Base-by-base conservation (phyloP, 2,797 vertebrate genomes). In the Yasuhikotakia modesta region DNA sequence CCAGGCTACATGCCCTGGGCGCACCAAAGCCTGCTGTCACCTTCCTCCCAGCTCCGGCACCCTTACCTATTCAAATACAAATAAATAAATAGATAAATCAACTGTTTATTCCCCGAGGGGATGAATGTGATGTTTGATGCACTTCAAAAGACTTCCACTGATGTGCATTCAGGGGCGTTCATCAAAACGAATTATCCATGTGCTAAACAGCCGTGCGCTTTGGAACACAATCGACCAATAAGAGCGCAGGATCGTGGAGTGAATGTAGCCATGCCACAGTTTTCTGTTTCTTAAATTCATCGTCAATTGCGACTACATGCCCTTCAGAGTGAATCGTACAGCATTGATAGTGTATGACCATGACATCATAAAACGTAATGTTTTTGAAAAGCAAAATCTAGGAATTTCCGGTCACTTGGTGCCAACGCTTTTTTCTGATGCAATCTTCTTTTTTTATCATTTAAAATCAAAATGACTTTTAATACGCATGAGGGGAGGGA, bases 391-490 rank as follows among this genome's bases (percentile, higher is more conserved):
- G 52, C 43, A 60, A 48, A 48, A 72, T 24, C 22, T 14, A 68
- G 7, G 45, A 30, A 8, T 64, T 32, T 43, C 22, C 71, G 66
- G 72, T 80, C 24, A 58, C 24, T 80, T 68, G 30, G 48, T 19
- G 71, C 63, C 67, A 71, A 78, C 73, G 68, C 57, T 79, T 80
- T 81, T 84, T 85, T 79, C 75, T 76, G 63, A 76, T 46, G 75
- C 69, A n/a, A 63, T 73, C 74, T 78, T 76, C 70, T 45, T 57
- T 58, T 66, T 73, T 81, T 79, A 80, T 81, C 81, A 45, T 75
- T 75, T 77, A 85, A 67, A 88, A 86, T 82, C 73, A 77, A 77
- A 75, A 86, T 84, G 79, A 76, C 81, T 76, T 86, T 61, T 60
- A 78, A 66, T 22, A 52, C 77, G 5, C n/a, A 52, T 73, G 60